Conservation (phyloP, 2,113 vertebrate species). For the Sceloporus tristichus region DNA sequence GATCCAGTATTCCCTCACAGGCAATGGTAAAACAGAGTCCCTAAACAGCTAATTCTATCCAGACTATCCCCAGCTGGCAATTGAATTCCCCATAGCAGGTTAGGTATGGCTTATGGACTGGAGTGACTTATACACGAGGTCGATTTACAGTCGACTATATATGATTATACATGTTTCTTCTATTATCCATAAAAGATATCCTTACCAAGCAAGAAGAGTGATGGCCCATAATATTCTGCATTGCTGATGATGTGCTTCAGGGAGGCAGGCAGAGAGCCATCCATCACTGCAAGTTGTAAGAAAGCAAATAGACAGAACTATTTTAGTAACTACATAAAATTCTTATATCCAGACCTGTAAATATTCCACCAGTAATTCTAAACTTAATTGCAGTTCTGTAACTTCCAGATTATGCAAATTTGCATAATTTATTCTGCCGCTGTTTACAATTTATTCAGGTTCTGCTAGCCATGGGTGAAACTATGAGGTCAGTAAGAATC, state of each 20-base stretch:
- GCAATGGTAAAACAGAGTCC: too few relatives aligned
- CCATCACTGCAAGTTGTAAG: slow-evolving; percentile 85
- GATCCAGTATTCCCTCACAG: too few relatives aligned
- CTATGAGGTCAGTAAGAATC: not conserved
- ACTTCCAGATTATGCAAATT: not conserved
- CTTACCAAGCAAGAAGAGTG: slow-evolving; percentile 93
- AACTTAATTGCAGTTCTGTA: too few relatives aligned
- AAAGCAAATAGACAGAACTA: not conserved
- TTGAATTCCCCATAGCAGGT: too few relatives aligned
- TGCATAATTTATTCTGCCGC: not conserved
- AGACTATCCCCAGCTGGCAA: too few relatives aligned
- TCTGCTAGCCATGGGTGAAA: not conserved
- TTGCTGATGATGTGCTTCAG: slow-evolving; percentile 98
- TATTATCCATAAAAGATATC: not conserved
- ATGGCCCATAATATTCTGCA: slow-evolving; percentile 96
- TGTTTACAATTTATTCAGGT: not conserved
- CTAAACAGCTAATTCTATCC: too few relatives aligned
- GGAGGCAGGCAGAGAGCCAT: slow-evolving; percentile 95
- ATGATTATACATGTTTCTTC: not conserved
- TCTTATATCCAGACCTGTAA: too few relatives aligned
- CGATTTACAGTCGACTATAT: too few relatives aligned
- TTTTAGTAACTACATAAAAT: not conserved
- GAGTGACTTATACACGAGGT: too few relatives aligned
- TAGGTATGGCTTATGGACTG: too few relatives aligned
- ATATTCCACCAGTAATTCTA: not conserved